phyloP scores from a whole-genome alignment of 2,797 vertebrate genomes.

The Rhabdophis nuchalis region DNA sequence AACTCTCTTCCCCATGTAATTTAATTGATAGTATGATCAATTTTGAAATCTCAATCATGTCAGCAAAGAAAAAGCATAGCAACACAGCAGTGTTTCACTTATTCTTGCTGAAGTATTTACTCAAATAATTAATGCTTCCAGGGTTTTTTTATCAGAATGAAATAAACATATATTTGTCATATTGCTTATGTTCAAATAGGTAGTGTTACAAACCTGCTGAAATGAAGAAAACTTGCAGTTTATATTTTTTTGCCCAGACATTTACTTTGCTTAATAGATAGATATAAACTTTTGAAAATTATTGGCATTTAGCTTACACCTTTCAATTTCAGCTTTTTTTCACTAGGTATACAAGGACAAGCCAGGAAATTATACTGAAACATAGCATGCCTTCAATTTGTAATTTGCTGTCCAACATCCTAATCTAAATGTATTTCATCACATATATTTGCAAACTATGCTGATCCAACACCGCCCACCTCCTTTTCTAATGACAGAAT shows the following conservation, averaged over 20 bases:
- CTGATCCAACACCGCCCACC: neutral
- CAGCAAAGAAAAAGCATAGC: neutral
- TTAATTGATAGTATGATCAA: neutral
- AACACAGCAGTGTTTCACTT: neutral
- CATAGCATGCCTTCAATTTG: neutral
- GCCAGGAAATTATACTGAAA: neutral
- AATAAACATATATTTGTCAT: neutral
- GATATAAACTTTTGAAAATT: neutral
- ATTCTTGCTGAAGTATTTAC: neutral
- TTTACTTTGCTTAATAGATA: neutral
- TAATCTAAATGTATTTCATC: neutral
- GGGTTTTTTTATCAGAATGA: neutral
- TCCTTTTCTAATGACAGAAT: neutral
- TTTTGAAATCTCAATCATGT: neutral
- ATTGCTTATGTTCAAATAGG: neutral
- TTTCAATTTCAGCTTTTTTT: neutral
- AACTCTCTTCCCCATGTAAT: neutral
- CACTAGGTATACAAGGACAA: neutral
- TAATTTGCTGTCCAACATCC: neutral
- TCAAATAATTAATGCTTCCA: neutral
- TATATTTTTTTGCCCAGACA: neutral
- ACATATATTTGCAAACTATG: neutral
- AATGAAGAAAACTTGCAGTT: neutral
- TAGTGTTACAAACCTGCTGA: neutral
- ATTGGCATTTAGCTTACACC: neutral